Base-by-base conservation (phyloP, 2,797 vertebrate species). In the Karalla daura region DNA sequence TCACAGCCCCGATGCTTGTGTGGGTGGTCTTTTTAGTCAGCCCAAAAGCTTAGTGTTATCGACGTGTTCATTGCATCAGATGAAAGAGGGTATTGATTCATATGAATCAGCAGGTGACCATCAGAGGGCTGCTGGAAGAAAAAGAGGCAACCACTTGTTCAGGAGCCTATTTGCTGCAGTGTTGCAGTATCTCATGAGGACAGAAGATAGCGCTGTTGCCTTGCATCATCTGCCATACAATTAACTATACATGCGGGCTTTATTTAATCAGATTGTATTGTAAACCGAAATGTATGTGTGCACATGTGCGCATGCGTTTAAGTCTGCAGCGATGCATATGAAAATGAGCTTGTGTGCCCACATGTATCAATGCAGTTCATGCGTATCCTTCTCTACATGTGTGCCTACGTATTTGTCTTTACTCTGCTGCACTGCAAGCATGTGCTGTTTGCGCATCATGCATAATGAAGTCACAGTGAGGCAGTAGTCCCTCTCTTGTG, bases 201-300 rank as follows among this genome's bases (percentile, higher is more conserved):
- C 88, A 83, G 79, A 56, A 91, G 89, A 86, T 84, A 40, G 86
- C 68, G 69, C 74, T 87, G 58, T 89, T 89, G 84, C 70, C 60
- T 79, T 21, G 21, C 18, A 60, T 43, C 63, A 80, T n/a, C 21
- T 14, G 10, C 40, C 12, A 3, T 37, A 13, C 21, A 56, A 59
- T 59, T 60, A 68, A 49, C 14, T 41, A 45, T 24, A 15, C 18
- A 59, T 55, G 51, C 55, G 70, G 51, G 63, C 25, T 47, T 51
- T 41, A 47, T 72, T 55, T 69, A 37, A 49, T 15, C 21, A 40
- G 56, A 69, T 73, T 59, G 40, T 37, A 43, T 41, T 56, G 49
- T 63, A 44, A 65, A 70, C 37, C 20, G 33, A 27, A 59, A 58
- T 50, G 7, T 50, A 18, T 54, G 17, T 53, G 30, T 44, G 30